These are phyloP conservation scores for Zaprionus camerounensis DNA, from an alignment of 1,140 invertebrate species.

Conservation along the genomic window DNA sequence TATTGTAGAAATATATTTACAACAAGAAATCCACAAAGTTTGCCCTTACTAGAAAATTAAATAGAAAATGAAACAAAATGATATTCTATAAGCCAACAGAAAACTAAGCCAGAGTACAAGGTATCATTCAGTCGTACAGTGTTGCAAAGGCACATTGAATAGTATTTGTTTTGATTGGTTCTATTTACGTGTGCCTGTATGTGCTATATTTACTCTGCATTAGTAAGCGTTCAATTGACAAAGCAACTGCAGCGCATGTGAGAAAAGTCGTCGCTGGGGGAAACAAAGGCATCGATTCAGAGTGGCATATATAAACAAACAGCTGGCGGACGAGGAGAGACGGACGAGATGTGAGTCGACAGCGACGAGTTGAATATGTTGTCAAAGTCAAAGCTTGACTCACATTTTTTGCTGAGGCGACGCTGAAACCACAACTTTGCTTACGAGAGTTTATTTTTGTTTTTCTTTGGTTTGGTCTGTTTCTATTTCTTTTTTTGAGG, in stretches of 20 bases:
- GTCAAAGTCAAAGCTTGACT: slow-evolving; percentile 48
- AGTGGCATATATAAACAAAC: slow-evolving; percentile 59
- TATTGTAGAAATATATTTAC: no score
- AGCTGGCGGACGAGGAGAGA: slow-evolving; percentile 27
- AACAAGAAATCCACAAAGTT: no score
- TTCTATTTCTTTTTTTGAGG: slow-evolving; percentile 5
- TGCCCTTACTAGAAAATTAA: no score
- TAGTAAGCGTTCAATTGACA: slow-evolving; percentile 2
- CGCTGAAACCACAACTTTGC: slow-evolving; percentile 35
- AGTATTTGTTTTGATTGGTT: background rate
- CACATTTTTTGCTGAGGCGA: slow-evolving; percentile 54
- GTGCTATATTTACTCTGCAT: slow-evolving; percentile 13
- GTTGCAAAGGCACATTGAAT: no score
- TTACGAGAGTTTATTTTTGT: slow-evolving; percentile 11
- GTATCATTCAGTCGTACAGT: background rate
- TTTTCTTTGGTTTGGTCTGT: slow-evolving; percentile 13
- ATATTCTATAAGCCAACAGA: no score
- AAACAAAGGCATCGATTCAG: slow-evolving; percentile 59
- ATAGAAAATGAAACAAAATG: no score
- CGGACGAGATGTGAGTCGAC: no score
- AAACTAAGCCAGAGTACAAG: background rate
- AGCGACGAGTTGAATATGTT: slow-evolving; percentile 35
- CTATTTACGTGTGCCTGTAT: background rate
- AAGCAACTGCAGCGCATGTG: slow-evolving; percentile 19
- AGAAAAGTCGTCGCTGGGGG: slow-evolving; percentile 11